Evolutionary conservation across 2,113 vertebrate genomes (phyloP), one percentile per base, ranked within the genome.

Genomic region (Acrocephalus kingi): DNA sequence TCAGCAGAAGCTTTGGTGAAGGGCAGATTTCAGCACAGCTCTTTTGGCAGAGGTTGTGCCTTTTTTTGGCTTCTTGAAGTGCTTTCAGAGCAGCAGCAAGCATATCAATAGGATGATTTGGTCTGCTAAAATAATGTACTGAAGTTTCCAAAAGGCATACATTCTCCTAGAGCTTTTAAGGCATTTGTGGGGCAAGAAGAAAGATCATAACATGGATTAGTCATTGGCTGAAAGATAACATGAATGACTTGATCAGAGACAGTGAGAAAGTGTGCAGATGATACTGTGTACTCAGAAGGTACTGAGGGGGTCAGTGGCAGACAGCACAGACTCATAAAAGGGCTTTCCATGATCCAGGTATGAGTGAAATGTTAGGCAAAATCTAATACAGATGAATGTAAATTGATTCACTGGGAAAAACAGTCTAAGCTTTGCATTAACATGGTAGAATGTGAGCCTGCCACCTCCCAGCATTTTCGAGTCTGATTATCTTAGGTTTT

Each of bases 161-260:
- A 10, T 37, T 79, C 23, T 83, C 33, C 22, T 24, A 51, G 33
- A 14, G 15, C 22, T 89, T 89, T 78, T 58, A 46, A 78, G 28
- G 6, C 25, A 21, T 35, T 35, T 25, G 2, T 55, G 23, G 12
- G 10, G 8, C 23, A 49, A 71, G 56, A 82, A 7, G 25, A 62
- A 84, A 58, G 15, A 20, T n/a, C 0, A 1, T 58, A 62, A 10
- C 2, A 3, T 56, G 5, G 7, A 25, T 39, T 49, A 86, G 6
- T 66, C 28, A 13, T 39, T 84, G 55, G 4, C 22, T 84, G 46
- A 58, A 91, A 68, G 39, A 27, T 18, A 55, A 58, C 10, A 15
- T 30, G 8, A 61, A 49, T 28, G 11, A 43, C 16, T 56, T 51
- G 7, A 14, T 71, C 59, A 81, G 48, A 79, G 41, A 37, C 13